These are phyloP conservation scores for Rhinopomastus cyanomelas DNA, from an alignment of 2,113 vertebrate species.

Conservation along the genomic window DNA sequence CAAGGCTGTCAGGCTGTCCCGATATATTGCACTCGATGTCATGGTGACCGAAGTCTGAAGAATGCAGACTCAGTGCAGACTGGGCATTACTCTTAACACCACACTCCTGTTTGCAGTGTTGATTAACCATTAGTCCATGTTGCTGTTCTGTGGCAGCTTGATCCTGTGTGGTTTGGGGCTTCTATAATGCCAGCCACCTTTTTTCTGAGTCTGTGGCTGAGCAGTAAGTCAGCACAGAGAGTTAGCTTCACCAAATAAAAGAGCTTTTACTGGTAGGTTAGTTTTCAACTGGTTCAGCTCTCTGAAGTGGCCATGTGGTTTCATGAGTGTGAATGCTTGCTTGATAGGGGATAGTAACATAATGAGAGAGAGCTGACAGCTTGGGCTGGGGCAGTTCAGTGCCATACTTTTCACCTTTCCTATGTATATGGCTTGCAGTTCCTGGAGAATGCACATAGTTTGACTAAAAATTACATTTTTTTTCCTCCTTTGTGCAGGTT, in stretches of 20 bases:
- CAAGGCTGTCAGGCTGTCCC: not conserved
- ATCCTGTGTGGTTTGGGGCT: not conserved
- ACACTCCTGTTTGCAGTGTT: rapidly evolving
- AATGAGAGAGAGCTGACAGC: not conserved
- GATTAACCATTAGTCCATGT: not conserved
- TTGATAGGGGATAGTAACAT: not conserved
- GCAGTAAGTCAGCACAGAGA: not conserved
- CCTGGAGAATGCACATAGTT: not conserved
- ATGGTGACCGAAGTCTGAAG: not conserved
- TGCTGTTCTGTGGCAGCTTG: not conserved
- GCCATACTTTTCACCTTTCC: not conserved
- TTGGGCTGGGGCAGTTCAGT: not conserved
- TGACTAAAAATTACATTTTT: not conserved
- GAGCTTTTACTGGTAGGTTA: not conserved
- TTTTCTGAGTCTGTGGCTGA: not conserved
- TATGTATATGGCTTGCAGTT: not conserved
- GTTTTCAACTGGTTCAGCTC: not conserved
- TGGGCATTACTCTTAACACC: not conserved
- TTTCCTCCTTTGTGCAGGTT: not conserved
- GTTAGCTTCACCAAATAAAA: not conserved
- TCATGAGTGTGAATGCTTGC: not conserved
- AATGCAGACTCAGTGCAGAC: not conserved
- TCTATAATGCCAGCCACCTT: rapidly evolving
- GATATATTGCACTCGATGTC: not conserved
- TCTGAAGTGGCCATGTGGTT: not conserved